Percentiles rank a stretch among this genome's conserved stretches.
Conservation (phyloP, 1,140 invertebrate species). For the Drosophila nannoptera region DNA sequence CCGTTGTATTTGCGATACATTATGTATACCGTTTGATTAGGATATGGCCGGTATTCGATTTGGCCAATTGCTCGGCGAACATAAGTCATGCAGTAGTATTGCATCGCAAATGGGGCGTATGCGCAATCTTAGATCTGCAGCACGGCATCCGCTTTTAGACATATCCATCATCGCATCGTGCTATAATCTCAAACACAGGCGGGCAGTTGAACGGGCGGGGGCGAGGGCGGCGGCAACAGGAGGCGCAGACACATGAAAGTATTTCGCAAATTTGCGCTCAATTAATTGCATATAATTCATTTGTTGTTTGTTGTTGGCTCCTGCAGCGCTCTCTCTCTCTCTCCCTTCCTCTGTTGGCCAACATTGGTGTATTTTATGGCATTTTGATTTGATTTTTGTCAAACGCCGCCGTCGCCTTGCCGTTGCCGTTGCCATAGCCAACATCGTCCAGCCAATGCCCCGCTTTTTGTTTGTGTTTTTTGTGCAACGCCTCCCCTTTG, state of each 20-base stretch:
- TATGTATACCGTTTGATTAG: neutral
- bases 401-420: slow-evolving; percentile 37
- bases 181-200: slow-evolving; percentile 36
- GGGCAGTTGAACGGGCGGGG: slow-evolving; percentile 14
- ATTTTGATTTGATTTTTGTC: slow-evolving; percentile 78
- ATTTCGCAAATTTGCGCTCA: slow-evolving; percentile 78
- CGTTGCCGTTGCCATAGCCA: slow-evolving; percentile 1
- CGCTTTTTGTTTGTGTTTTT: slow-evolving; percentile 16
- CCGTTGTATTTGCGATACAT: neutral
- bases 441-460: slow-evolving; percentile 30
- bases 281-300: slow-evolving; percentile 78
- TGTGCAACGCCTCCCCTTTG: slow-evolving; percentile 29
- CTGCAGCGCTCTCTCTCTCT: neutral
- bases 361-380: slow-evolving; percentile 71
- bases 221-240: slow-evolving; percentile 17
- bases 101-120: slow-evolving; percentile 41
- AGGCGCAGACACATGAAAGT: slow-evolving; percentile 66
- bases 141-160: slow-evolving; percentile 29
- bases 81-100: slow-evolving; percentile 11
- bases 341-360: slow-evolving; percentile 8
- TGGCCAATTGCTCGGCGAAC: slow-evolving; percentile 40
- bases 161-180: slow-evolving; percentile 66
- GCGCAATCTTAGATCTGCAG: slow-evolving; percentile 40
- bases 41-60: slow-evolving; percentile 13
- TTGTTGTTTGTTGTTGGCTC: slow-evolving; percentile 51